Base-by-base conservation (phyloP, 2,888 invertebrate species). In the Drosophila colorata region DNA sequence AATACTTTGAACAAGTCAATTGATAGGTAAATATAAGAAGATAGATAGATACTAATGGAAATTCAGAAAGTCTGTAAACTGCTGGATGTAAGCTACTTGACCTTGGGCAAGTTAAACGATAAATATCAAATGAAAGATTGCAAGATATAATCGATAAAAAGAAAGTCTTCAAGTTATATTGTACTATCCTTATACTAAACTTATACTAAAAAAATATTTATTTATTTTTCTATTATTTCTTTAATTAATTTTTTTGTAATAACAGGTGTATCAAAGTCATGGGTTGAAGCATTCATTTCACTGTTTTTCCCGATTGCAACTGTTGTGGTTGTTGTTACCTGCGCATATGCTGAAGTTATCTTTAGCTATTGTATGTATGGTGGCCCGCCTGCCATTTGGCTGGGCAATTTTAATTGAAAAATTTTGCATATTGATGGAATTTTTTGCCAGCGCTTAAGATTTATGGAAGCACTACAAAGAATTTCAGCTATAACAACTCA, bases 371-470 rank as follows among this genome's bases (percentile, higher is more conserved):
- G 60, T 83, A 59, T 82, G 11, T 11, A 57, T 64, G 66, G 78
- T 51, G 35, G 58, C 43, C 52, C 59, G 66, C 37, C 68, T 74
- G 82, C 87, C 85, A 75, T 87, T 73, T 78, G 70, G 63, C 51
- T 82, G 69, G 67, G 65, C 82, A 89, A 86, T 82, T 84, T 92
- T 92, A 92, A 92, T 91, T 92, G 91, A 92, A 91, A 92, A 92
- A 88, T 90, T 90, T 91, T 90, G 90, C 91, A 92, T 92, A 90
- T 91, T 91, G 90, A 91, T 91, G 88, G 89, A 90, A 90, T 90
- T 91, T 28, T 89, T 72, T 77, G 64, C 51, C 57, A 52, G 44
- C 25, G 64, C 53, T 72, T 61, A 49, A 78, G 81, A 88, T 84
- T 79, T 86, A 77, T 81, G 80, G 40, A 61, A 55, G 47, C 67